phyloP scores from a whole-genome alignment of 2,888 invertebrate species.

The Caenorhabditis sp. region DNA sequence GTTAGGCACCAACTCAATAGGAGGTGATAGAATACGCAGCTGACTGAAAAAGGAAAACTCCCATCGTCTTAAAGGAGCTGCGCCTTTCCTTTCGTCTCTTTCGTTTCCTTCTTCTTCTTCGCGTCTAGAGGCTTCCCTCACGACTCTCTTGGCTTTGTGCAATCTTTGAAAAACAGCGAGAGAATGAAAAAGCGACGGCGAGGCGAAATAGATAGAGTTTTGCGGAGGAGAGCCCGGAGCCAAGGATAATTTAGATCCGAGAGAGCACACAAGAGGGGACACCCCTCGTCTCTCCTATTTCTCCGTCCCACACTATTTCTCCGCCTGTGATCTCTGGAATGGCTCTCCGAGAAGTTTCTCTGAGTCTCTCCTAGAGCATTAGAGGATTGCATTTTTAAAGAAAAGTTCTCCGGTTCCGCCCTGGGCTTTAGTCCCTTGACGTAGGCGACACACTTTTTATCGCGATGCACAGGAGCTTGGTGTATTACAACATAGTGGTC shows the following conservation, averaged over 20 bases:
- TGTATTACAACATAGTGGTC: too few relatives aligned
- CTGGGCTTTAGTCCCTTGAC: constrained; percentile 44
- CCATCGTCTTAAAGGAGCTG: too few relatives aligned
- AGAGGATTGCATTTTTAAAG: constrained; percentile 30
- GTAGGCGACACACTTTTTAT: constrained; percentile 10
- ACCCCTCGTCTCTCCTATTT: constrained; percentile 9
- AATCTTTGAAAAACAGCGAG: constrained; percentile 47
- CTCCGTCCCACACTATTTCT: constrained; percentile 22
- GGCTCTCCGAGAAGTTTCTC: constrained; percentile 17
- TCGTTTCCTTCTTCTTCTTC: too few relatives aligned
- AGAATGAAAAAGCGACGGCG: constrained; percentile 5
- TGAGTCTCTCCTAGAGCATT: constrained; percentile 5
- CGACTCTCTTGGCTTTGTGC: constrained; percentile 11
- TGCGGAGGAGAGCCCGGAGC: constrained; percentile 20
- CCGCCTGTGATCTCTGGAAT: constrained; percentile 32
- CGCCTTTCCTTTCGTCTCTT: too few relatives aligned
- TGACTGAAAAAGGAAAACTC: too few relatives aligned
- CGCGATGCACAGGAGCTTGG: too few relatives aligned
- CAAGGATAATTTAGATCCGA: constrained; percentile 28
- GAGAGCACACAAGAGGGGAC: constrained; percentile 10
- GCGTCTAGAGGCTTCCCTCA: constrained; percentile 13
- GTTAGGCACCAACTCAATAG: too few relatives aligned
- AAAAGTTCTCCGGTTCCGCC: neutral
- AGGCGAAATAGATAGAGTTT: constrained; percentile 16
- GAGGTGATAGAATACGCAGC: too few relatives aligned